Conservation (phyloP, 2,113 vertebrate genomes). For the Diphyllodes magnificus region DNA sequence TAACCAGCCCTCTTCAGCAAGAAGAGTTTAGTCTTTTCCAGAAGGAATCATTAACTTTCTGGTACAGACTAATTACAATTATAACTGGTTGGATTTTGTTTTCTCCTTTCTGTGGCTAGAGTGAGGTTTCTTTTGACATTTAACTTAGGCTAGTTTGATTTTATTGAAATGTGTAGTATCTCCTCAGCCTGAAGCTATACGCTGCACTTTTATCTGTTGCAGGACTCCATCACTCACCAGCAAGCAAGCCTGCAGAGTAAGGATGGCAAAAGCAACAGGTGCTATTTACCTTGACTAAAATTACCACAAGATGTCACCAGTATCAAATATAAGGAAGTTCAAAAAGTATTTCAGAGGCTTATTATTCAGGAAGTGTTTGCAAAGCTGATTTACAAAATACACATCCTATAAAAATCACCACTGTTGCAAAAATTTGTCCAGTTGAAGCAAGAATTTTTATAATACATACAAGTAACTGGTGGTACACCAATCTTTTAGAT, state of each 20-base stretch:
- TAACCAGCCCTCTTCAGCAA: not conserved
- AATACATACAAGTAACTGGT: not conserved
- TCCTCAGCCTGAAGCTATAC: not conserved
- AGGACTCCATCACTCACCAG: not conserved
- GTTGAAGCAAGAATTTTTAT: not conserved
- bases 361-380: not conserved
- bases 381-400: not conserved
- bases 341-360: not conserved
- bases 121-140: not conserved
- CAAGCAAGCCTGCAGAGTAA: not conserved
- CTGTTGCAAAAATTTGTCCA: not conserved
- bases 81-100: not conserved
- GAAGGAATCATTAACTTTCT: not conserved
- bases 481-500: not conserved
- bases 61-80: not conserved
- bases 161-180: not conserved
- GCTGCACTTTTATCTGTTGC: not conserved
- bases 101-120: not conserved
- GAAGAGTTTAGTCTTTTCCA: not conserved
- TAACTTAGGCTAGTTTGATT: not conserved
- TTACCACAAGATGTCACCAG: slow-evolving; percentile 23
- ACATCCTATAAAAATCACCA: not conserved
- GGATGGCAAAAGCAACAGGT: not conserved
- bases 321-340: not conserved
- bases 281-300: not conserved